phyloP scores from a whole-genome alignment of 2,113 vertebrate species.

The Limnothrissa miodon region DNA sequence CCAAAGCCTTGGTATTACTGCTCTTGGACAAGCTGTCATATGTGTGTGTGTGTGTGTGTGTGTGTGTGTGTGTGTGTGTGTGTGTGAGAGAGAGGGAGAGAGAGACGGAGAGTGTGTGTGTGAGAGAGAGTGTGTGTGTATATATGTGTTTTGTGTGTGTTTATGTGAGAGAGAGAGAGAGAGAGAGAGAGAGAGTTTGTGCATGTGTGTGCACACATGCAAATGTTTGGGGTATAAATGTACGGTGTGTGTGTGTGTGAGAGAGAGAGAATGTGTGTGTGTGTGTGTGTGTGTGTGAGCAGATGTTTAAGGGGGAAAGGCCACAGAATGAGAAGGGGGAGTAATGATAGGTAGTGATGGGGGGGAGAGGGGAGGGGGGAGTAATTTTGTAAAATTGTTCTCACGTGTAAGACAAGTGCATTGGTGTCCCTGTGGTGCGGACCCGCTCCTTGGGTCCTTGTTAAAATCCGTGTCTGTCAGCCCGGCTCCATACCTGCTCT shows the following conservation, averaged over 20 bases:
- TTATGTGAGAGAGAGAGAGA: too few relatives aligned
- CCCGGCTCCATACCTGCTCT: background rate
- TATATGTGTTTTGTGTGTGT: background rate
- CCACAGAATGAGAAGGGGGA: background rate
- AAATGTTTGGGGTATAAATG: background rate
- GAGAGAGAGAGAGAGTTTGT: too few relatives aligned
- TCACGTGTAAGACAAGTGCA: conserved; percentile 53
- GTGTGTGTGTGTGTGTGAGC: background rate
- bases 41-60: background rate
- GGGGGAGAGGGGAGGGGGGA: background rate
- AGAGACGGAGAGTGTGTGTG: too few relatives aligned
- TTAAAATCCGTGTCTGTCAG: background rate
- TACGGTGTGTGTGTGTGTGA: background rate
- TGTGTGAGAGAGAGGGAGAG: background rate
- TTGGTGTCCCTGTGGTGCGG: conserved; percentile 36
- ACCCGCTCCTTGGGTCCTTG: background rate
- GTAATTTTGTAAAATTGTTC: conserved; percentile 57
- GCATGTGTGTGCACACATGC: background rate
- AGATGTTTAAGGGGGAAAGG: background rate
- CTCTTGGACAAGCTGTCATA: background rate
- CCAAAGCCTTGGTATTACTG: background rate
- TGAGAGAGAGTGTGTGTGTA: background rate
- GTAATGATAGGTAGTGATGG: background rate
- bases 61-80: conserved; percentile 7
- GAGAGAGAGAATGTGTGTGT: conserved; percentile 10